Conservation (phyloP, 1,140 invertebrate genomes). For the Reticulitermes speratus region DNA sequence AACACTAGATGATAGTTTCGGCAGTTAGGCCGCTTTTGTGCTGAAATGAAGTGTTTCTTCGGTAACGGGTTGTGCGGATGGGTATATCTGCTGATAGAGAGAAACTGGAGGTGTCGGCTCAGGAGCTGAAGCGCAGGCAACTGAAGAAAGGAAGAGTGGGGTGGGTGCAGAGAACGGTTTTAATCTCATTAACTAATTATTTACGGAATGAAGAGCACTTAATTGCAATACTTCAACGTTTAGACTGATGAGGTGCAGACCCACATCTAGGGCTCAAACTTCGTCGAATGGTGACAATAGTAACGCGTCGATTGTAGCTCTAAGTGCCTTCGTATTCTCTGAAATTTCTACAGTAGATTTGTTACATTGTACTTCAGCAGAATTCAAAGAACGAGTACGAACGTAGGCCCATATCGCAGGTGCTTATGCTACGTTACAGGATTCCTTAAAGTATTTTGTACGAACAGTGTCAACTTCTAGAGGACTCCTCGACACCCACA, state of each 20-base stretch:
- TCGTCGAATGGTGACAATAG: background rate
- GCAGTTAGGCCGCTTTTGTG: background rate
- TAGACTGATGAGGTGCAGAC: constrained; percentile 13
- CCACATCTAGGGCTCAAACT: background rate
- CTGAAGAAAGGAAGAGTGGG: background rate
- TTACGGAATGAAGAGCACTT: constrained; percentile 9
- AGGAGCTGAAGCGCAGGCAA: background rate
- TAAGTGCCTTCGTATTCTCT: constrained; percentile 10
- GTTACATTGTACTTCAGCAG: background rate
- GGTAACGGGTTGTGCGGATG: background rate
- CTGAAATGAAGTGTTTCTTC: background rate
- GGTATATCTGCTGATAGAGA: background rate
- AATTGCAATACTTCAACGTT: constrained; percentile 8
- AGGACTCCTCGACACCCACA: no score
- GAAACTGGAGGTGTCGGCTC: background rate
- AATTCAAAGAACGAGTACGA: background rate
- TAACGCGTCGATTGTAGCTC: background rate
- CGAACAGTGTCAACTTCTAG: no score
- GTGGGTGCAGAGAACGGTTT: background rate
- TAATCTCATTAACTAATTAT: constrained; percentile 20
- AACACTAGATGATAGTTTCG: no score
- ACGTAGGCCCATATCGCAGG: background rate
- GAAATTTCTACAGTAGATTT: background rate
- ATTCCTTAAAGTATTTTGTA: background rate
- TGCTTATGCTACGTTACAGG: background rate